A percentile compares a stretch with the other conserved stretches of the same genome.
Conservation (phyloP, 2,113 vertebrate genomes). For the Phoenicopterus ruber region DNA sequence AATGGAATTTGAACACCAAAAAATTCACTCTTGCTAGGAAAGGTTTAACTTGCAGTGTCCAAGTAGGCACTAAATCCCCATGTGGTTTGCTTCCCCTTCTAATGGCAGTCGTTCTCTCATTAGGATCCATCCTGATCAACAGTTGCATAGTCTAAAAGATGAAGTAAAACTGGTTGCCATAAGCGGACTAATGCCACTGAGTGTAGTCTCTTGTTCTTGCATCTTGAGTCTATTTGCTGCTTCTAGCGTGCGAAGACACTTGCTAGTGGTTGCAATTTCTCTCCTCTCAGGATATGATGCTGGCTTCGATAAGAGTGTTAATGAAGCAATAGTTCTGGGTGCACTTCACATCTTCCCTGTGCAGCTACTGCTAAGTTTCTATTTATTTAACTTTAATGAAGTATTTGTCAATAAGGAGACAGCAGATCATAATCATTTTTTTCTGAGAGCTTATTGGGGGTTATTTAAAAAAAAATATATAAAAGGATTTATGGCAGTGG, state of each 20-base stretch:
- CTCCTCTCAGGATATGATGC: not conserved
- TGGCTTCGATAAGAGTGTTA: not conserved
- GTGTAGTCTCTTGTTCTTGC: not conserved
- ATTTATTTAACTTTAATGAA: not conserved
- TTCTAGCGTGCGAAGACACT: conserved; percentile 24
- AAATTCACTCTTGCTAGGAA: not conserved
- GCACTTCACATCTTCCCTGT: not conserved
- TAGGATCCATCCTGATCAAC: not conserved
- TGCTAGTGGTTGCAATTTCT: conserved; percentile 7
- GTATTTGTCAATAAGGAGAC: not conserved
- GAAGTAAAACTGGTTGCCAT: conserved; percentile 2
- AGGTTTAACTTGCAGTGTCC: not conserved
- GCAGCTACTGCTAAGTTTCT: not conserved
- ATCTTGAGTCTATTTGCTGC: conserved; percentile 11
- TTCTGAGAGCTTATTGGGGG: not conserved
- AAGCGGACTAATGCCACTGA: conserved; percentile 31
- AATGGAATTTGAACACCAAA: conserved; percentile 34
- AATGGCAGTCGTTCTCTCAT: not conserved
- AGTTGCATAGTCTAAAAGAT: not conserved
- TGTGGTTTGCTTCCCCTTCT: not conserved
- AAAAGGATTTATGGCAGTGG: not conserved
- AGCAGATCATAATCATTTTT: not conserved
- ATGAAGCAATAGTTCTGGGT: not conserved
- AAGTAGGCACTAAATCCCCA: not conserved
- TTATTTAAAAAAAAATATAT: not conserved